Conservation (phyloP, 2,888 invertebrate genomes). For the Tineola bisselliella region DNA sequence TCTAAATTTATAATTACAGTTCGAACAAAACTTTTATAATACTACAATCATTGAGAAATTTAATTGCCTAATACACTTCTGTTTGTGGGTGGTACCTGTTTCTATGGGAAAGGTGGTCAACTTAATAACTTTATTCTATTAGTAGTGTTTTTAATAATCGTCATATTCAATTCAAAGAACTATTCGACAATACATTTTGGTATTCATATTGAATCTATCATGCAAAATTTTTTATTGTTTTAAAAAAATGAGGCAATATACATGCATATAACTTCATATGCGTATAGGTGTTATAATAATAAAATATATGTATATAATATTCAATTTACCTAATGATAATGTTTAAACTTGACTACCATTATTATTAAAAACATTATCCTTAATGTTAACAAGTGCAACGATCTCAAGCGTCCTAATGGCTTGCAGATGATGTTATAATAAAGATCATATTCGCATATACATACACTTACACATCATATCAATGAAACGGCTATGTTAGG, state of each 20-base stretch:
- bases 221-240: too few relatives aligned
- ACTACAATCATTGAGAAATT: background rate
- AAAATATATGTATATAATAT: background rate
- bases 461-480: background rate
- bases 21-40: background rate
- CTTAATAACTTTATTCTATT: background rate
- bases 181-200: too few relatives aligned
- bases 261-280: too few relatives aligned
- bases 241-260: too few relatives aligned
- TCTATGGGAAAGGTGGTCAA: background rate
- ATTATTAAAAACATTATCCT: background rate
- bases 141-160: too few relatives aligned
- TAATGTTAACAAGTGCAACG: background rate
- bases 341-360: background rate
- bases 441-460: background rate
- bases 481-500: slow-evolving; percentile 2
- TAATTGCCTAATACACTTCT: background rate
- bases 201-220: too few relatives aligned
- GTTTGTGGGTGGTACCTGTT: background rate
- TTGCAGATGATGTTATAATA: background rate
- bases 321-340: background rate
- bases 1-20: background rate
- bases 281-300: too few relatives aligned
- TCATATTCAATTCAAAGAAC: too few relatives aligned
- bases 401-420: background rate